Base-by-base conservation (phyloP, 2,797 vertebrate genomes). In the Enteromius afrohamiltoni region DNA sequence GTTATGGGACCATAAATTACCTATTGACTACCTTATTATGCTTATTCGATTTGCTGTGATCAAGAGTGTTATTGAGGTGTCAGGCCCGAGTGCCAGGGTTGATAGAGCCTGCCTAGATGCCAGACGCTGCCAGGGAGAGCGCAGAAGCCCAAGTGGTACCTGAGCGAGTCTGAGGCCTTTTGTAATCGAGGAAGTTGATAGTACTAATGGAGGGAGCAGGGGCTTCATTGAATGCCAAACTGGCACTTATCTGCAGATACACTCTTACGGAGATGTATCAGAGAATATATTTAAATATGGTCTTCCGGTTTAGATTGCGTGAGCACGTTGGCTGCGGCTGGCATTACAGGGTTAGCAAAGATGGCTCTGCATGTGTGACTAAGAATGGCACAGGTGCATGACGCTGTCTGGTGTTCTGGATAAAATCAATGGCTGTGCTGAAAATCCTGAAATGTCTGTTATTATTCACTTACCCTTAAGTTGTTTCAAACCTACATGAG, bases 41-140 rank as follows among this genome's bases (percentile, higher is more conserved):
- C 89, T 94, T 92, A 93, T 93, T 93, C 88, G 92, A 92, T 94
- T 92, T 93, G 87, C 87, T 87, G 86, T 89, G 91, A 94, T 94
- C 91, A 94, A 89, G 92, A 89, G 91, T 90, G 88, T 89, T 91
- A 83, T 91, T 91, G 91, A 92, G 92, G 93, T 85, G 87, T 91
- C 90, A 89, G 89, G 87, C 85, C 67, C 40, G 68, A 77, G 83
- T 87, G 85, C 76, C 78, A 88, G 88, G 86, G 76, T 73, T 37
- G 80, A 88, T 90, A 87, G 80, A 83, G 83, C 75, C 91, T 88
- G 86, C 85, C 76, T 89, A 85, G 69, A 89, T 89, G 90, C 85
- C 82, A 83, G 88, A 76, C 42, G n/a, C 60, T 82, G 71, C 83
- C 58, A 78, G 70, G 34, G 69, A 47, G 58, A 84, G 84, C 58